Conservation (phyloP, 2,797 vertebrate species). For the Podarcis siculus region DNA sequence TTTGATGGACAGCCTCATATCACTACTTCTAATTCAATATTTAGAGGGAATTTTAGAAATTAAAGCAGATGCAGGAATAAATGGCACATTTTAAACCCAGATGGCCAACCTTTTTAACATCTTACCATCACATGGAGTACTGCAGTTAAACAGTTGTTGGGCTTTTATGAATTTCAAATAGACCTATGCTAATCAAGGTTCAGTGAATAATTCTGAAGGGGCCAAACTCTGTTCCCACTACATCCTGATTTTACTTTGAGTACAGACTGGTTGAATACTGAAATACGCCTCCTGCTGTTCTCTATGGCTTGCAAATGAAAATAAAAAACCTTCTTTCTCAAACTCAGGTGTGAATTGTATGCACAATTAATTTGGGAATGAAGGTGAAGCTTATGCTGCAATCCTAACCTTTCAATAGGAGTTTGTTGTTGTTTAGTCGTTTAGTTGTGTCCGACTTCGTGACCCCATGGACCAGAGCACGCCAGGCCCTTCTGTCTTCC, state of each 20-base stretch:
- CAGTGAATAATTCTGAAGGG: neutral
- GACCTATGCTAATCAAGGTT: neutral
- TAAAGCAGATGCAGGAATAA: neutral
- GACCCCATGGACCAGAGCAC: too few species aligned
- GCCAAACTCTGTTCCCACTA: neutral
- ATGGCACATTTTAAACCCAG: neutral
- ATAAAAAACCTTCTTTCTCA: neutral
- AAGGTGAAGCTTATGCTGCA: too few species aligned
- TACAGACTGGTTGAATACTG: neutral
- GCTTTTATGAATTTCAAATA: conserved; percentile 2
- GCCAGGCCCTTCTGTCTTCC: too few species aligned
- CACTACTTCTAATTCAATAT: neutral
- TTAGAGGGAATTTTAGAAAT: neutral
- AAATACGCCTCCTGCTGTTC: neutral
- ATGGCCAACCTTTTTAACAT: neutral
- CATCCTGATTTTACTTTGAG: neutral
- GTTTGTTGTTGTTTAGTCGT: too few species aligned
- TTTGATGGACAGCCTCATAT: neutral
- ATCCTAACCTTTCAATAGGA: neutral
- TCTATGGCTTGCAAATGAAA: neutral
- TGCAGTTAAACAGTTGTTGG: neutral
- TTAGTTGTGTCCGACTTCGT: too few species aligned
- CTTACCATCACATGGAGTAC: neutral
- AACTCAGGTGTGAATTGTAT: neutral
- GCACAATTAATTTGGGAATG: neutral